Conservation (phyloP, 2,113 vertebrate genomes). For the Psophia crepitans region DNA sequence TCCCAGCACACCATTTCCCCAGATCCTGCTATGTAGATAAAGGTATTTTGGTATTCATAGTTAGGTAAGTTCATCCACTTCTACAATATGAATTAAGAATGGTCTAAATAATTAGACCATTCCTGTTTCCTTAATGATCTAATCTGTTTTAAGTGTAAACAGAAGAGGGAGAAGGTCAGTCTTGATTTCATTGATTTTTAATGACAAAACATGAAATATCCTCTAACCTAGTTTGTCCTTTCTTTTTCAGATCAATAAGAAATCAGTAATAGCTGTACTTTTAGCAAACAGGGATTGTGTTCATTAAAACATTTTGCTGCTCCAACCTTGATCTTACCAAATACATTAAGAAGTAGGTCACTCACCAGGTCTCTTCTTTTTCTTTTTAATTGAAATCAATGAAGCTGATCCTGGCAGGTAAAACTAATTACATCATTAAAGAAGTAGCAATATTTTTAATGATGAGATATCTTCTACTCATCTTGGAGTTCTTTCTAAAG, state of each 20-base stretch:
- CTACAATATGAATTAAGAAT: not conserved
- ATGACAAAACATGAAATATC: conserved; percentile 14
- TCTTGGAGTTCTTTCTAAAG: not conserved
- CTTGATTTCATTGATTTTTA: conserved; percentile 34
- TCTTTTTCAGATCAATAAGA: conserved; percentile 37
- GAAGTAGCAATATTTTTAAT: conserved; percentile 41
- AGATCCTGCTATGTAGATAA: not conserved
- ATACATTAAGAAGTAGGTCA: conserved; percentile 35
- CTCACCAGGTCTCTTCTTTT: not conserved
- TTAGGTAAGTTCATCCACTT: not conserved
- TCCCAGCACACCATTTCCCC: not conserved
- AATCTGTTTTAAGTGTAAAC: conserved; percentile 46
- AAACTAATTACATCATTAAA: conserved; percentile 49
- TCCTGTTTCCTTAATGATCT: conserved; percentile 10
- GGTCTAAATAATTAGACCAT: conserved; percentile 31
- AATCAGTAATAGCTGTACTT: conserved; percentile 38
- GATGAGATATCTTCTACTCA: conserved; percentile 2
- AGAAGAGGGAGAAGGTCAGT: conserved; percentile 8
- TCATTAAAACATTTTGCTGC: conserved; percentile 43
- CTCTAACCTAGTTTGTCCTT: conserved; percentile 25
- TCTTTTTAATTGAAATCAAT: conserved; percentile 43
- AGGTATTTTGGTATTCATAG: not conserved
- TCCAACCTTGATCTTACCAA: conserved; percentile 16
- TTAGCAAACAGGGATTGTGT: conserved; percentile 9
- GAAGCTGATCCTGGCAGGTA: conserved; percentile 14